phyloP scores from a whole-genome alignment of 1,140 invertebrate species.

The Drosophila paulistorum region DNA sequence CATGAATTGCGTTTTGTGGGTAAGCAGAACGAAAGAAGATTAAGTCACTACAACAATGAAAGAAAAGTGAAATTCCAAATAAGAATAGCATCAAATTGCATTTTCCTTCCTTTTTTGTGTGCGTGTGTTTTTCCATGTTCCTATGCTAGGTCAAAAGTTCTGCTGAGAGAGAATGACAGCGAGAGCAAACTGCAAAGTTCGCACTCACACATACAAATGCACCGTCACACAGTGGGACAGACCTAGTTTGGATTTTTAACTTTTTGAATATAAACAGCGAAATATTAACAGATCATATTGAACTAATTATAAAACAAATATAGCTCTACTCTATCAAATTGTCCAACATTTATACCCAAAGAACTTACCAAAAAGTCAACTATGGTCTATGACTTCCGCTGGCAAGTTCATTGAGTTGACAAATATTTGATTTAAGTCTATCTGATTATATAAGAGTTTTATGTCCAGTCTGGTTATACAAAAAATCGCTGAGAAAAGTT shows the following conservation, averaged over 20 bases:
- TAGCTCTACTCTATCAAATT: too few relatives aligned
- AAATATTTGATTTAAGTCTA: too few relatives aligned
- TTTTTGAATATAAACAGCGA: too few relatives aligned
- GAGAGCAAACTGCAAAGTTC: conserved; percentile 75
- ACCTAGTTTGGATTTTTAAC: background rate
- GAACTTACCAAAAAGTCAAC: too few relatives aligned
- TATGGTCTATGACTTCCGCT: too few relatives aligned
- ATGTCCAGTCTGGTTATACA: too few relatives aligned
- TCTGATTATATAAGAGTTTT: too few relatives aligned
- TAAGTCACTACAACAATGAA: background rate
- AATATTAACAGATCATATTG: too few relatives aligned
- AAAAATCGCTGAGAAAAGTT: too few relatives aligned
- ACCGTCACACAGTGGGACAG: conserved; percentile 2
- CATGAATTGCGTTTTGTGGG: conserved; percentile 78
- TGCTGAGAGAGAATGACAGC: conserved; percentile 10
- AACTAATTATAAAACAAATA: too few relatives aligned
- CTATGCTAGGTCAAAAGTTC: conserved; percentile 24
- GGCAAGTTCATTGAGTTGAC: too few relatives aligned
- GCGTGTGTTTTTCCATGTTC: conserved; percentile 1
- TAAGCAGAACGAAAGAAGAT: conserved; percentile 47
- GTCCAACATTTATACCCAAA: too few relatives aligned
- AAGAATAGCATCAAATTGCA: conserved; percentile 20
- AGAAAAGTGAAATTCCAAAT: conserved; percentile 13
- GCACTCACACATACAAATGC: conserved; percentile 42
- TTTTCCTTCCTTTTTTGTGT: conserved; percentile 8